Evolutionary conservation across 2,113 vertebrate genomes (phyloP).

Genomic region (Nanorana parkeri): DNA sequence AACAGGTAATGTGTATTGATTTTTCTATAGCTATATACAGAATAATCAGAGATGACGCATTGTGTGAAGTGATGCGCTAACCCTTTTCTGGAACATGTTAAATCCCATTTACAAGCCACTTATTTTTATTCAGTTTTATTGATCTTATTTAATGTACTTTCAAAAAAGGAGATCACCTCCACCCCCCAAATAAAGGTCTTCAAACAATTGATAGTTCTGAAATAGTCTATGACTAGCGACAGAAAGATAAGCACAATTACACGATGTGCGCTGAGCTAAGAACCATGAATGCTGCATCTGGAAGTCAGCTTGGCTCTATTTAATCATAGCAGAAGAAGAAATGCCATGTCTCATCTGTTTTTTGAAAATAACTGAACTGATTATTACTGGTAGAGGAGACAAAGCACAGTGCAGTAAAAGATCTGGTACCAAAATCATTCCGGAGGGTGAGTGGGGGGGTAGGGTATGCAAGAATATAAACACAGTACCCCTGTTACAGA

Average conservation of each 20-base stretch:
- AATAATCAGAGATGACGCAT: conserved; percentile 48
- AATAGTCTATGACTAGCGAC: conserved; percentile 2
- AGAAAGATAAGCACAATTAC: conserved; percentile 12
- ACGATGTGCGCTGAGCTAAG: neutral
- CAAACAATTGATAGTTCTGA: conserved; percentile 27
- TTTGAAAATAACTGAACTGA: too few relatives aligned
- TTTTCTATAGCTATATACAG: conserved; percentile 38
- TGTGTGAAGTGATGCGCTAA: conserved; percentile 53
- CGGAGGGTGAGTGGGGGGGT: too few relatives aligned
- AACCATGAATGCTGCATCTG: neutral
- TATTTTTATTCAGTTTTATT: conserved; percentile 51
- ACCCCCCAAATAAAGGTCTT: conserved; percentile 9
- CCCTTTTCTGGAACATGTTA: conserved; percentile 43
- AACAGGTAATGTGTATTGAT: conserved; percentile 50
- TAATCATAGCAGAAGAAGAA: neutral
- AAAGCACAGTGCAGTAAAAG: too few relatives aligned
- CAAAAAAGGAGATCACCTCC: conserved; percentile 16
- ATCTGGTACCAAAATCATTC: too few relatives aligned
- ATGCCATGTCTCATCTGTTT: too few relatives aligned
- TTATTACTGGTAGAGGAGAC: too few relatives aligned
- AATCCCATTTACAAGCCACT: conserved; percentile 41
- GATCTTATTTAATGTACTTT: conserved; percentile 44
- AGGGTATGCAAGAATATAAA: too few relatives aligned
- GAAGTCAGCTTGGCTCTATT: neutral
- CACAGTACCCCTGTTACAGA: too few relatives aligned